Evolutionary conservation across 2,888 invertebrate species (phyloP), one percentile per base, ranked within the genome.

Genomic region (Villa cingulata): DNA sequence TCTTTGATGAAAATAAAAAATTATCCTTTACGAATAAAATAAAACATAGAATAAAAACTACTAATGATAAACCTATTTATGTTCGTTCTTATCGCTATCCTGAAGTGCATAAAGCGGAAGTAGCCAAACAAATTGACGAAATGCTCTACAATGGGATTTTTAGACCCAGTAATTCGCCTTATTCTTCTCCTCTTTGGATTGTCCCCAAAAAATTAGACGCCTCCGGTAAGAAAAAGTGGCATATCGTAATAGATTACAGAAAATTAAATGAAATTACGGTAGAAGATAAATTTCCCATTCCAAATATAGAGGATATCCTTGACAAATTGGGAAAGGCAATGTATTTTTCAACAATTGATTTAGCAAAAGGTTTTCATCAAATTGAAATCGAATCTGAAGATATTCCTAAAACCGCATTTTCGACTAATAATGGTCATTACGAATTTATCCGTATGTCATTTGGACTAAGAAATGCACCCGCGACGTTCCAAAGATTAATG

Each of bases 351-450:
- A n/a, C n/a, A n/a, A n/a, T n/a, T n/a, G n/a, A n/a, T n/a, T n/a
- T n/a, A n/a, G 54, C 56, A 1, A 55, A 54, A 5, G 58, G 59
- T 2, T 60, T 59, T 39, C 55, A 57, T 29, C 58, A 60, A 45
- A 59, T 59, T 14, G 42, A 41, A 7, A 53, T 58, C 49, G 16
- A 48, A 5, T 14, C 39, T 16, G 12, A 16, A 12, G 38, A 45
- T 18, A 45, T 27, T 27, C 2, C 27, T 19, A 45, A 45, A 40
- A 45, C 36, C 14, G 48, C 48, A 16, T 48, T 48, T 27, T 27
- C 18, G 2, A 32, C 32, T 4, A 19, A 38, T 2, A 34, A 20
- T 40, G 43, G 43, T 9, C 43, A 48, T 14, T 47, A 43, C n/a
- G 47, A 47, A 36, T 47, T 32, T 41, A 32, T 17, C 4, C 16